Evolutionary conservation across 2,888 invertebrate species (phyloP), one percentile per base, ranked within the genome.

Genomic region (Priocnemis perturbator): DNA sequence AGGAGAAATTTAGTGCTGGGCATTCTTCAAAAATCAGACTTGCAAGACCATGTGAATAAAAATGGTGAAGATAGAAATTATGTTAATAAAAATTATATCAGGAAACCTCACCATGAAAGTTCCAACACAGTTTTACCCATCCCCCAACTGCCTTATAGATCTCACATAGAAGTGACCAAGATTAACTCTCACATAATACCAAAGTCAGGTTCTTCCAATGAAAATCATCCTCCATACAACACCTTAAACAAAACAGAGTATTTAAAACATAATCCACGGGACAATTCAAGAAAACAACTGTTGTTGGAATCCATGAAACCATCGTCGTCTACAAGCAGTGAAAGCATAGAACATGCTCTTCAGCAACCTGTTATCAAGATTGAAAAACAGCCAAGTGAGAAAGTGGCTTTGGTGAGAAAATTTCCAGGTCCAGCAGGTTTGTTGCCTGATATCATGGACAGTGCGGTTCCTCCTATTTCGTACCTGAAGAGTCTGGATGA

Each of bases 401-500:
- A 76, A n/a, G 66, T 76, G 63, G 76, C 82, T 0, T 53, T 88
- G 17, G 65, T 83, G 3, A 84, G 90, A 78, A 89, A 89, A 78
- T 91, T 91, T 81, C 90, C 91, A 5, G 91, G 91, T 1, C 91
- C 91, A 50, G 91, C 90, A 55, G 91, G 91, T 30, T 73, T 91
- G 50, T 79, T 90, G 23, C 88, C 89, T 11, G 88, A 89, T 55
- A 64, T 78, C 50, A 68, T 80, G 11, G 72, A 82, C 15, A 60
- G 65, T 47, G 58, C 53, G 44, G 52, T 69, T 30, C 56, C 60
- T 37, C 56, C 66, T 3, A 14, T 64, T 5, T 72, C 73, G 9
- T 65, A 69, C 26, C 59, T 77, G 15, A 78, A 61, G 17, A 69
- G n/a, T 20, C 26, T 74, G 17, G 67, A 77, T 20, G 76, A 82